Evolutionary conservation across 2,113 vertebrate species (phyloP).

Genomic region (Taurulus bubalis): DNA sequence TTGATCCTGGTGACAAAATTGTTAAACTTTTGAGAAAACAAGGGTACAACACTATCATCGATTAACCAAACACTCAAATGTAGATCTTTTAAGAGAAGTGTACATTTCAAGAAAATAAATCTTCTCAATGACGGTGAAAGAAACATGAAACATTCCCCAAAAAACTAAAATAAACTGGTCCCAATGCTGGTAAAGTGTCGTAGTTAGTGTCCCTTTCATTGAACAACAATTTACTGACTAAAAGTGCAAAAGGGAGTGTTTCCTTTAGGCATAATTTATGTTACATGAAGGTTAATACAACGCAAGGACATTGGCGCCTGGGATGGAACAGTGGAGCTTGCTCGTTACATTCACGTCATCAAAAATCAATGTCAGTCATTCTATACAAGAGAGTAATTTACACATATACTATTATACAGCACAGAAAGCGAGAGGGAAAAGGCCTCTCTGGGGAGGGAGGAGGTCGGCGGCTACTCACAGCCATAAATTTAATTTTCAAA

Average conservation of each 20-base stretch:
- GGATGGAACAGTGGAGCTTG: conserved; percentile 45
- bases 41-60: conserved; percentile 16
- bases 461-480: conserved; percentile 47
- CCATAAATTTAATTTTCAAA: conserved; percentile 52
- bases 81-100: conserved; percentile 12
- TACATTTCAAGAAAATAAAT: conserved; percentile 44
- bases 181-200: conserved; percentile 63
- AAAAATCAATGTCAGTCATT: conserved; percentile 66
- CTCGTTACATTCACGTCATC: conserved; percentile 73
- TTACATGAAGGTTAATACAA: conserved; percentile 29
- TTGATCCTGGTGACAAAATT: not conserved
- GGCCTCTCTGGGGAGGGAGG: conserved; percentile 36
- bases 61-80: conserved; percentile 8
- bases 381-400: conserved; percentile 77
- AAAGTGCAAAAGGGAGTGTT: conserved; percentile 53
- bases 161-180: conserved; percentile 22
- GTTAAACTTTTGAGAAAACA: conserved; percentile 6
- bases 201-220: conserved; percentile 70
- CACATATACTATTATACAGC: conserved; percentile 69
- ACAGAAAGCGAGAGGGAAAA: conserved; percentile 51
- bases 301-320: not conserved
- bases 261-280: conserved; percentile 22
- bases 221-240: conserved; percentile 47
- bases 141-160: conserved; percentile 9
- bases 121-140: conserved; percentile 1